Evolutionary conservation across 2,797 vertebrate genomes (phyloP), one percentile per base, ranked within the genome.

Genomic region (Hirundo rustica): DNA sequence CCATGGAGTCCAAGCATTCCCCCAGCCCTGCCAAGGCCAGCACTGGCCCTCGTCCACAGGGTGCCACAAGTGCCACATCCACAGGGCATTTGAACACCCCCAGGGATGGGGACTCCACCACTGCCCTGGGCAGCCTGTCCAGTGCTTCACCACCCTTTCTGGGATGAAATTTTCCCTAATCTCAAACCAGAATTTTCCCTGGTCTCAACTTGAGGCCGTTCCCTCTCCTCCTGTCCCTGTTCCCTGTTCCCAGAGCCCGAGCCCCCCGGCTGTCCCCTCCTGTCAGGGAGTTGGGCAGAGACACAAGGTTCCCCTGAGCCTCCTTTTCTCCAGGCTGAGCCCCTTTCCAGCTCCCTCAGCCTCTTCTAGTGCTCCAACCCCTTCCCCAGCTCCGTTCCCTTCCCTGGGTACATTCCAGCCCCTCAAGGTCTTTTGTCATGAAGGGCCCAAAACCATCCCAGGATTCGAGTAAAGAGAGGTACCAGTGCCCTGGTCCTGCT

Each of bases 191-290:
- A 67, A 16, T 22, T 34, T 36, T 11, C 26, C 10, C 29, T 48
- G 54, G 12, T 2, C 1, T 38, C 70, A 54, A 0, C 54, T 1
- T 23, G 34, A 14, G 22, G 48, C 70, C 0, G 0, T 66, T 66
- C 4, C n/a, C 38, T 65, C 60, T n/a, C 6, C 2, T 73, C 67
- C 75, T 65, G 38, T 58, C 27, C 26, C 67, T 65, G 36, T 54
- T 54, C 55, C 38, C 17, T 58, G 70, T 13, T 7, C 34, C 34
- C 65, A 70, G 9, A 70, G 26, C 57, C 40, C 1, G 1, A 40
- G 4, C 15, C 44, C 16, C 21, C 30, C 4, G 0, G 16, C 70
- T 84, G 51, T 29, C 51, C 61, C 38, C 82, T 85, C 38, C 60
- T 73, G 58, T 1, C 84, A 78, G 65, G 65, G 42, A 42, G 4